These are phyloP conservation scores for Furcifer pardalis DNA, from an alignment of 2,797 vertebrate genomes.

Conservation along the genomic window DNA sequence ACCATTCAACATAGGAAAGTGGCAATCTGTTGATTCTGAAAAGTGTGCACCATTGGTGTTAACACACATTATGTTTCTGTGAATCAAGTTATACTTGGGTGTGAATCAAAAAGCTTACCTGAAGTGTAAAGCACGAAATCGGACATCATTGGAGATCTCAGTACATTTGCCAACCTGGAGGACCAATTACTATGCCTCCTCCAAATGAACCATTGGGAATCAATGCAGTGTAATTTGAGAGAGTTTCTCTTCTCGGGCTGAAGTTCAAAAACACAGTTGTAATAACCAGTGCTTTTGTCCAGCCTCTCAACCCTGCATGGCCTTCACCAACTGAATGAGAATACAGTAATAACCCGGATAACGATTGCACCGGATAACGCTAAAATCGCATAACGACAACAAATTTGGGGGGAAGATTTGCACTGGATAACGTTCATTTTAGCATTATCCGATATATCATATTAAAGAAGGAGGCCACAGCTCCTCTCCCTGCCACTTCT, in stretches of 20 bases:
- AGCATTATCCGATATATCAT: no score
- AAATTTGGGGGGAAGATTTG: no score
- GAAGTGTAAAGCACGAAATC: constrained; percentile 34
- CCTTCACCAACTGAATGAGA: constrained; percentile 26
- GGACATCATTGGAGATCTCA: constrained; percentile 22
- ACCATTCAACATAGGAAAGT: background rate
- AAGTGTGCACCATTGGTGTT: constrained; percentile 26
- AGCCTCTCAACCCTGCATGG: constrained; percentile 6
- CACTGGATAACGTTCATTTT: no score
- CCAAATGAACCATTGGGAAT: constrained; percentile 5
- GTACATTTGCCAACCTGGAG: constrained; percentile 1
- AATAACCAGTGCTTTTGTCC: constrained; percentile 16
- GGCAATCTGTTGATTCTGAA: background rate
- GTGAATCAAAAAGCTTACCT: background rate
- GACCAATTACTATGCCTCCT: background rate
- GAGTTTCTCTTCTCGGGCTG: constrained; percentile 27
- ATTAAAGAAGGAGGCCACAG: no score
- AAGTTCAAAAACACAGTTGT: constrained; percentile 27
- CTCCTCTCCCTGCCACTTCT: no score
- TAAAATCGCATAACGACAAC: no score
- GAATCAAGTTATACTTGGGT: background rate
- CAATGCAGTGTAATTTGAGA: constrained; percentile 31
- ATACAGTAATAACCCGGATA: no score
- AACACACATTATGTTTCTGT: background rate
- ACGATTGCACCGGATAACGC: no score